These are phyloP conservation scores for Botia almorhae DNA, from an alignment of 2,797 vertebrate species.

Conservation along the genomic window DNA sequence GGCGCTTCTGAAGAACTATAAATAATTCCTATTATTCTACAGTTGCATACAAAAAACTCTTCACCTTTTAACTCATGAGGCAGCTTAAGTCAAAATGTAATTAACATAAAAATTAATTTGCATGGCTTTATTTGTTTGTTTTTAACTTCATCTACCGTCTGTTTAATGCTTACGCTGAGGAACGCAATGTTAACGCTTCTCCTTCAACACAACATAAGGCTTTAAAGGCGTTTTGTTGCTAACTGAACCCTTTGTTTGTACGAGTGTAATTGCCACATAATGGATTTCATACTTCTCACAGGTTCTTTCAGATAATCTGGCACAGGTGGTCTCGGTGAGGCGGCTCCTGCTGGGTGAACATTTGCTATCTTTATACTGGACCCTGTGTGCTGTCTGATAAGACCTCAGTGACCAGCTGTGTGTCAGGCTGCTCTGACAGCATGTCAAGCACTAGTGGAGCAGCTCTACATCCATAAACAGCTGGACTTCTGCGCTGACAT, in stretches of 20 bases:
- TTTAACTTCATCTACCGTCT: too few relatives aligned
- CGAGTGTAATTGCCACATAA: slow-evolving; percentile 14
- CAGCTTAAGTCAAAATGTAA: too few relatives aligned
- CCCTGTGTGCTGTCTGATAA: slow-evolving; percentile 52
- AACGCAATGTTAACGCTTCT: neutral
- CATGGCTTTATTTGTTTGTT: too few relatives aligned
- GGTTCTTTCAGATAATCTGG: slow-evolving; percentile 12
- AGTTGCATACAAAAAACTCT: too few relatives aligned
- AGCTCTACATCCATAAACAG: slow-evolving; percentile 29
- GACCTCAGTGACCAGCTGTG: slow-evolving; percentile 44
- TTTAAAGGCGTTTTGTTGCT: neutral
- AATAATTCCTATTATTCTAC: too few relatives aligned
- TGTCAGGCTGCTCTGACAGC: slow-evolving; percentile 44
- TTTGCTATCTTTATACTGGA: slow-evolving; percentile 44
- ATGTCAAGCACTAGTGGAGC: slow-evolving; percentile 50
- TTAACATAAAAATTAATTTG: too few relatives aligned
- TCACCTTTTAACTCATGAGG: too few relatives aligned
- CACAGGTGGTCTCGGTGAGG: slow-evolving; percentile 7
- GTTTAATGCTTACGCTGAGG: neutral
- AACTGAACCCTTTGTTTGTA: neutral
- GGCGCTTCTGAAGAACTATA: too few relatives aligned
- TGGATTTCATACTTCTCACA: slow-evolving; percentile 20
- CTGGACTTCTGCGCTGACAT: neutral
- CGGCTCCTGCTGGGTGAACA: slow-evolving; percentile 21
- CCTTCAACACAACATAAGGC: neutral